Evolutionary conservation across 2,113 vertebrate species (phyloP).

Genomic region (Chrysochloris asiatica): DNA sequence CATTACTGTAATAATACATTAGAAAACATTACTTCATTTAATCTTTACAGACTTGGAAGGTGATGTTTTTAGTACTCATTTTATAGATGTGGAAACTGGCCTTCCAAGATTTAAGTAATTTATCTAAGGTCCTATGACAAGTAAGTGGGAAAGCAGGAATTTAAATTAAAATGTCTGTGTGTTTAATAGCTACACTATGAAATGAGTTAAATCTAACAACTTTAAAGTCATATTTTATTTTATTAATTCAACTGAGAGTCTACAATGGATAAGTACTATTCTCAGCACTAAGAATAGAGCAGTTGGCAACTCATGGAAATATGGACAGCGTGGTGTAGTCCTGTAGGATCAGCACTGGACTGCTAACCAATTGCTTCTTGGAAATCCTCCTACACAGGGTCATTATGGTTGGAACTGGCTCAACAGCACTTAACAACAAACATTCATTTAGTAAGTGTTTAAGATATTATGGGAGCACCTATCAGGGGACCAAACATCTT

Average conservation of each 20-base stretch:
- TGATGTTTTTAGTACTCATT: constrained; percentile 43
- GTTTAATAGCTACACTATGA: constrained; percentile 22
- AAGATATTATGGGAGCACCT: neutral
- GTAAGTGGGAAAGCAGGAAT: neutral
- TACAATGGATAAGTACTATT: neutral
- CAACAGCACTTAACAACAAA: neutral
- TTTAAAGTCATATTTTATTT: constrained; percentile 2
- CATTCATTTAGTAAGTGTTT: neutral
- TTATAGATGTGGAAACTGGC: constrained; percentile 6
- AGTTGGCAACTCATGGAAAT: neutral
- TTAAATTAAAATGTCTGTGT: neutral
- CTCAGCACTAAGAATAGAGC: neutral
- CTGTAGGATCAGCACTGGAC: too few relatives aligned
- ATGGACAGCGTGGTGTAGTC: too few relatives aligned
- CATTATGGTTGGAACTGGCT: too few relatives aligned
- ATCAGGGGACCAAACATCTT: neutral
- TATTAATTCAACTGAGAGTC: constrained; percentile 4
- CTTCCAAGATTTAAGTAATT: constrained; percentile 32
- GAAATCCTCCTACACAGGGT: too few relatives aligned
- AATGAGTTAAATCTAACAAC: neutral
- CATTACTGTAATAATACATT: too few relatives aligned
- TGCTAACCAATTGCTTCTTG: too few relatives aligned
- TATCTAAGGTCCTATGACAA: neutral
- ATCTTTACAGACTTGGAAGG: neutral
- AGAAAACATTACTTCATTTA: constrained; percentile 24